Conservation (phyloP, 1,140 invertebrate species). For the Drosophila busckii region DNA sequence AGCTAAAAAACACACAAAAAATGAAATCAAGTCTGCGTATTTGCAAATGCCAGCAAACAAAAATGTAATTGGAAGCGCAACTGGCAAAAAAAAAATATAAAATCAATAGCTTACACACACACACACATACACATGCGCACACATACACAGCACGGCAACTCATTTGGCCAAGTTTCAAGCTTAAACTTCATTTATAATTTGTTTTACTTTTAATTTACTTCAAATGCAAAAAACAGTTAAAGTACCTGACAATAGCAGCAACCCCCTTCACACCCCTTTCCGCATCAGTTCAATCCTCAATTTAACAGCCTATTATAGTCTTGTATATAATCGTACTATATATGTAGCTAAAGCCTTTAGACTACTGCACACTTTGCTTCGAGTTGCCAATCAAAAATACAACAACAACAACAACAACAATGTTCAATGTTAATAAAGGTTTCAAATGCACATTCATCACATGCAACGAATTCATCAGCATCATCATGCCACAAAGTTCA, state of each 20-base stretch:
- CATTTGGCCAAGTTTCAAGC: slow-evolving; percentile 20
- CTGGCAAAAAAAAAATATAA: slow-evolving; percentile 38
- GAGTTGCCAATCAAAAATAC: slow-evolving; percentile 21
- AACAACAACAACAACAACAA: slow-evolving; percentile 10
- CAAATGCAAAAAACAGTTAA: slow-evolving; percentile 16
- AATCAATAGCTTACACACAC: slow-evolving; percentile 16
- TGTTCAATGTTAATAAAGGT: too few relatives aligned
- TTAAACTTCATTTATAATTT: too few relatives aligned
- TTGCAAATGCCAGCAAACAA: too few relatives aligned
- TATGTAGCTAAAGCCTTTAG: slow-evolving; percentile 2
- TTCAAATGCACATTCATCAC: too few relatives aligned
- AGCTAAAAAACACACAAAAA: slow-evolving; percentile 76
- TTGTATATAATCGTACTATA: slow-evolving; percentile 44
- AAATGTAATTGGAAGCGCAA: slow-evolving; percentile 56
- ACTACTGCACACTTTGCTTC: slow-evolving; percentile 25
- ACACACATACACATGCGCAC: slow-evolving; percentile 4
- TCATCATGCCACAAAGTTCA: too few relatives aligned
- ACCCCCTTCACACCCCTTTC: not conserved
- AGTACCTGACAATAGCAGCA: slow-evolving; percentile 77
- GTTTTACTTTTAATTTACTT: too few relatives aligned
- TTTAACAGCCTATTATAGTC: slow-evolving; percentile 6
- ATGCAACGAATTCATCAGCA: slow-evolving; percentile 13
- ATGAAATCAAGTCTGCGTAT: slow-evolving; percentile 75
- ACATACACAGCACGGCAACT: slow-evolving; percentile 38
- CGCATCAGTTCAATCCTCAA: not conserved